Evolutionary conservation across 2,797 vertebrate genomes (phyloP), one percentile per base, ranked within the genome.

Genomic region (Geotrypetes seraphini): DNA sequence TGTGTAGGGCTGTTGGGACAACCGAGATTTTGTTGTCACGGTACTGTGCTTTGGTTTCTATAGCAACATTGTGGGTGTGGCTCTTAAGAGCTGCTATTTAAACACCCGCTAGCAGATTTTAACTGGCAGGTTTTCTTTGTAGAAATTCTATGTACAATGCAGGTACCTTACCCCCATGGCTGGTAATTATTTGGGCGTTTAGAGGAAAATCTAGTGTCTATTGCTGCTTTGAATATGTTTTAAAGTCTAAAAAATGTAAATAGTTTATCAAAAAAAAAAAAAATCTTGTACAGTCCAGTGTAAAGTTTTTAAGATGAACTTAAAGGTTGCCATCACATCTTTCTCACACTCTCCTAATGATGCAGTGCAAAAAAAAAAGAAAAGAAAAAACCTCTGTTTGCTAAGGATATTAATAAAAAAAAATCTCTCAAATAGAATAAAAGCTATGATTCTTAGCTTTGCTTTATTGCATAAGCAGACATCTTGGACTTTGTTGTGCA

Each of bases 241-340:
- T 90, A 97, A 81, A 96, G 88, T 97, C 89, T 90, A 90, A 97
- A 96, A n/a, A 93, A 93, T 97, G 96, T 99, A 99, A 92, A 99
- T 99, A 99, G 89, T 97, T 97, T 99, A 99, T 96, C 89, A 88
- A 88, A 90, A 88, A 86, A 47, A 51, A 47, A n/a, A 51, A 78
- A 75, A 78, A 89, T 87, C 93, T 92, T 99, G 94, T 99, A 97
- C 94, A 99, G 96, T 97, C 89, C 93, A 93, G 92, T 99, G 96
- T 99, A 99, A 97, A 99, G 92, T 99, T 99, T 99, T 96, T 97
- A 99, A 97, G 43, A 94, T 92, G 90, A 96, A 92, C 87, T 89
- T 87, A 84, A 77, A 86, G 79, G 87, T 92, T 86, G 83, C 90
- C 91, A 92, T 96, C 88, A 88, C 88, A 82, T 90, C 86, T 88